phyloP scores from a whole-genome alignment of 2,113 vertebrate species.

The Crocuta crocuta region DNA sequence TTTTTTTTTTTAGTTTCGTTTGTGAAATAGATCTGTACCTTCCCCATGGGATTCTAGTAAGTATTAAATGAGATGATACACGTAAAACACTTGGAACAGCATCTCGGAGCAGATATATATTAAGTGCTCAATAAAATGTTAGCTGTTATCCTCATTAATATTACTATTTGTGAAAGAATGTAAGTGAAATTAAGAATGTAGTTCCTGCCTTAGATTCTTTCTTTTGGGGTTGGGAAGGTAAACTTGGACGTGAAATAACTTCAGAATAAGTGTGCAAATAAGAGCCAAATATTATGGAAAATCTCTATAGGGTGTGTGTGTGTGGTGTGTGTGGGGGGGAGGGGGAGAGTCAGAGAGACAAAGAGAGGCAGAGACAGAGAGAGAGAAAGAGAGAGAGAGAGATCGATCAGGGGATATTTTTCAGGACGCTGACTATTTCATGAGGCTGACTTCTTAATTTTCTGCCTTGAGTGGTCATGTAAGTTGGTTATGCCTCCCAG shows the following conservation, averaged over 20 bases:
- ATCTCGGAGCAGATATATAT: neutral
- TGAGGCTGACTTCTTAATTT: slow-evolving; percentile 18
- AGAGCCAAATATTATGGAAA: neutral
- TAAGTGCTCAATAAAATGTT: neutral
- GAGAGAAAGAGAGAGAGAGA: neutral
- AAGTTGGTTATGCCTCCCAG: slow-evolving; percentile 15
- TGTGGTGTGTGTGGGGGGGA: neutral
- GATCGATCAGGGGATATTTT: neutral
- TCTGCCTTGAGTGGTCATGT: neutral
- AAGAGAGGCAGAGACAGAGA: too few species aligned
- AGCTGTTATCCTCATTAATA: slow-evolving; percentile 3
- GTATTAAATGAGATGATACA: slow-evolving; percentile 29
- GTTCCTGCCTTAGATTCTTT: slow-evolving; percentile 2
- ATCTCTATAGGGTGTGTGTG: neutral
- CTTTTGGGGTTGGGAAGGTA: slow-evolving; percentile 3
- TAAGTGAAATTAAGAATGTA: slow-evolving; percentile 7
- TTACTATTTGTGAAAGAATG: slow-evolving; percentile 5
- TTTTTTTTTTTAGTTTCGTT: neutral
- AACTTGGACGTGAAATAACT: slow-evolving; percentile 16
- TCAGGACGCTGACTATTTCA: neutral
- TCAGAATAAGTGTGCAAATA: slow-evolving; percentile 5
- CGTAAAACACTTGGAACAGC: slow-evolving; percentile 3
- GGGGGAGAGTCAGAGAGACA: neutral
- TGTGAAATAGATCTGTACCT: neutral
- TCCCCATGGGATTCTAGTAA: neutral